phyloP scores from a whole-genome alignment of 2,888 invertebrate genomes.

The Apeira syringaria region DNA sequence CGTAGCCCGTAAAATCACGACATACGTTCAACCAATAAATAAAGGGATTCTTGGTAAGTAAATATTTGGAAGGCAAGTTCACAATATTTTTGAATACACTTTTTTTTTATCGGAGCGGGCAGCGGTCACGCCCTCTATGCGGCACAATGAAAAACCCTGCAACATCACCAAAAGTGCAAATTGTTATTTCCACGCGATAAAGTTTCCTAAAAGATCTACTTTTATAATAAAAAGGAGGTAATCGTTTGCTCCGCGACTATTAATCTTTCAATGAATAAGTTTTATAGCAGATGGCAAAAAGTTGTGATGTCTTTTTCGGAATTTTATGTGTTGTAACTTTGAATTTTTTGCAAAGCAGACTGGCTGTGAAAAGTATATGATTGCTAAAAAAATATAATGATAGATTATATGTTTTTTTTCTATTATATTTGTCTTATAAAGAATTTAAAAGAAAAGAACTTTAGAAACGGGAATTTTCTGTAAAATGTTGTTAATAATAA shows the following conservation, averaged over 20 bases:
- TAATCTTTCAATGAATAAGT: slow-evolving; percentile 70
- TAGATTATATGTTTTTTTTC: no score
- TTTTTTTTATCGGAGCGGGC: slow-evolving; percentile 36
- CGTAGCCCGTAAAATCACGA: not conserved
- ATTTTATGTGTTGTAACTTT: slow-evolving; percentile 36
- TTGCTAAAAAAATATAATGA: no score
- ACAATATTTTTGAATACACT: slow-evolving; percentile 62
- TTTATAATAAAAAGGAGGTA: slow-evolving; percentile 50
- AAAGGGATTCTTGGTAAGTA: slow-evolving; percentile 63
- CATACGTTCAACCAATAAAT: slow-evolving; percentile 29
- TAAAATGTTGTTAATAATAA: no score
- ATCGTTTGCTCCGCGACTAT: slow-evolving; percentile 55
- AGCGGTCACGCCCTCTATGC: slow-evolving; percentile 74
- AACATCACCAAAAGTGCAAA: slow-evolving; percentile 70
- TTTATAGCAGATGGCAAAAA: slow-evolving; percentile 53
- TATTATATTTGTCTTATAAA: no score
- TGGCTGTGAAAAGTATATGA: no score
- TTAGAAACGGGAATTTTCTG: no score
- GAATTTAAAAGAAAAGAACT: no score
- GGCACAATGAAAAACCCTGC: slow-evolving; percentile 54
- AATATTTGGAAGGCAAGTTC: slow-evolving; percentile 77
- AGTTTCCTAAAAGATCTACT: slow-evolving; percentile 64
- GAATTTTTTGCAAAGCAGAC: no score
- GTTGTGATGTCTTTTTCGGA: slow-evolving; percentile 44
- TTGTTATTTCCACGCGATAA: slow-evolving; percentile 79